These are phyloP conservation scores for Equus przewalskii DNA, from an alignment of 2,113 vertebrate species.

Conservation along the genomic window DNA sequence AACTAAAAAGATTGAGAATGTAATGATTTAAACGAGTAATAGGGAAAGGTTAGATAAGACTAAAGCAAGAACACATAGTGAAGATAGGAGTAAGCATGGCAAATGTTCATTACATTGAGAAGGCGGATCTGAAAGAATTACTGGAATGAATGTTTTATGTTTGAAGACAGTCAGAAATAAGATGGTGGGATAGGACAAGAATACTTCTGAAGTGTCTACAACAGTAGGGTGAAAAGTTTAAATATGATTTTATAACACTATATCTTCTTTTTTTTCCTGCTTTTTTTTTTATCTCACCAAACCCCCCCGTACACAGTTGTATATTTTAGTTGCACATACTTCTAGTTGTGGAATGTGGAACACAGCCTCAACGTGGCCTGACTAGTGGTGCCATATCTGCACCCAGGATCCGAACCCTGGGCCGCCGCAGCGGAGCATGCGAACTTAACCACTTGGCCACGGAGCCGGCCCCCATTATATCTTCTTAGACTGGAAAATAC, in stretches of 20 bases:
- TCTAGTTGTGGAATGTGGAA: too few species aligned
- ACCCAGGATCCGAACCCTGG: too few species aligned
- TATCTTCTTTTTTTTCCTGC: too few species aligned
- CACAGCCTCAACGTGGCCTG: too few species aligned
- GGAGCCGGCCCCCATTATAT: not conserved
- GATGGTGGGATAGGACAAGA: not conserved
- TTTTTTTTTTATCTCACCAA: too few species aligned
- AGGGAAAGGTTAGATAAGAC: not conserved
- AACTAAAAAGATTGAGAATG: not conserved
- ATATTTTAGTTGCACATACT: too few species aligned
- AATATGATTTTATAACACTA: not conserved
- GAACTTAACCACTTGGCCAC: too few species aligned
- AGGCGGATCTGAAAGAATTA: not conserved
- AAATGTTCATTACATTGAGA: not conserved
- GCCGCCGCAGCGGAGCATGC: too few species aligned
- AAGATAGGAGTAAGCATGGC: fast-evolving
- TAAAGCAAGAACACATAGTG: not conserved
- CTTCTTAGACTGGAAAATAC: not conserved
- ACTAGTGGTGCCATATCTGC: too few species aligned
- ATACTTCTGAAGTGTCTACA: not conserved
- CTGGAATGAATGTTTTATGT: not conserved
- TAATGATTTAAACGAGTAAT: not conserved
- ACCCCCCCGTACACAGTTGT: too few species aligned
- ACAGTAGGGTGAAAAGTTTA: not conserved
- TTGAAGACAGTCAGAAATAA: not conserved